Evolutionary conservation across 2,797 vertebrate genomes (phyloP).

Genomic region (Pseudocheirus occidentalis): DNA sequence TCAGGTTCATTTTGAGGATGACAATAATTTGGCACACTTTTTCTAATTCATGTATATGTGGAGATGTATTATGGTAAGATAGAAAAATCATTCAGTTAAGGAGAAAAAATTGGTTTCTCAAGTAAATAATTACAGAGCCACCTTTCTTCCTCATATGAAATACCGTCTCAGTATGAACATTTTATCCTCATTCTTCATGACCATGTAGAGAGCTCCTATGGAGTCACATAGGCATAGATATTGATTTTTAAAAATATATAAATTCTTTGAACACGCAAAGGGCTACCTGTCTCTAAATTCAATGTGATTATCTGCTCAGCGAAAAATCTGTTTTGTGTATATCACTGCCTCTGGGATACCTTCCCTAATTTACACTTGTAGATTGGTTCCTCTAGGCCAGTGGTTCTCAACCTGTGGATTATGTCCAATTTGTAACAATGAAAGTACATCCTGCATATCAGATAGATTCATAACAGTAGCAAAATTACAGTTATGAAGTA

Average conservation of each 20-base stretch:
- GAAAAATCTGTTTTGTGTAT: neutral
- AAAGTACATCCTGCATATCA: no score
- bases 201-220: neutral
- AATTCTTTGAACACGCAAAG: conserved; percentile 44
- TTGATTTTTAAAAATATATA: conserved; percentile 39
- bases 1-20: conserved; percentile 57
- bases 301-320: neutral
- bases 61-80: conserved; percentile 38
- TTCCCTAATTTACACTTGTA: neutral
- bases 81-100: conserved; percentile 54
- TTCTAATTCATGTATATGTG: conserved; percentile 37
- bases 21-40: conserved; percentile 17
- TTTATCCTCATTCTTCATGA: conserved; percentile 30
- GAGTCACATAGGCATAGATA: neutral
- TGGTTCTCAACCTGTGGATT: no score
- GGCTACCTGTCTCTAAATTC: conserved; percentile 22
- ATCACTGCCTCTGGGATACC: neutral
- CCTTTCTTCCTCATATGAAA: conserved; percentile 18
- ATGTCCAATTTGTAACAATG: no score
- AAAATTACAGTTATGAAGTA: no score
- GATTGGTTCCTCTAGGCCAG: neutral
- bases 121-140: neutral
- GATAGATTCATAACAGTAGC: no score
- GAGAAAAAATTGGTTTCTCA: conserved; percentile 58
- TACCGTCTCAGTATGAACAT: neutral